Base-by-base conservation (phyloP, 2,113 vertebrate species). In the Syrrhaptes paradoxus region DNA sequence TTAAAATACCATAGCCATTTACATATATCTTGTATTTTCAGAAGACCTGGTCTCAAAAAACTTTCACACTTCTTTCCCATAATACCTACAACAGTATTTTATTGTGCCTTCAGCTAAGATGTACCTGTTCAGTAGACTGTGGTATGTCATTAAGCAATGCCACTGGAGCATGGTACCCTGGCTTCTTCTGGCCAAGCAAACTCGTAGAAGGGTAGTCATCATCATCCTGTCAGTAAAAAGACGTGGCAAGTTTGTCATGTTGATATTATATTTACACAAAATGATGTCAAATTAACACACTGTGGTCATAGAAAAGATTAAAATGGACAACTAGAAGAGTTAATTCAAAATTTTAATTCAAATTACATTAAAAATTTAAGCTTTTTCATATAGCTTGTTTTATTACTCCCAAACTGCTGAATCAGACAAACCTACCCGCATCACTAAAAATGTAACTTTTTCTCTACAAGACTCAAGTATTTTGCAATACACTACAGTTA, bases 121-220 rank as follows among this genome's bases (percentile, higher is more conserved):
- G 7, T 85, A 99, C 99, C 98, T 99, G 99, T 95, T 99, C 99
- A 80, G 99, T 99, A 93, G 99, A 99, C 83, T 99, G 99, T 18
- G 99, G 99, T 91, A 99, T 99, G 77, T 99, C 99, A 93, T 99
- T 99, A 71, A 99, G 98, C 96, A 99, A 98, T 48, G 99, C 99
- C 97, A 99, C 99, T 6, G 99, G 99, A 41, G 99, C 99, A 77
- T 99, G 99, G 95, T 99, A 99, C 18, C 99, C 99, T 15, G 99
- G 99, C 95, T 99, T 99, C 98, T 99, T 99, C 95, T 98, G 99
- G 67, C 99, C 99, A 97, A 99, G 98, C 87, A 99, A 97, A 97
- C 99, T 99, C 68, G 99, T 99, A 36, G 99, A 98, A 17, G 98
- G 98, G 86, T 99, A 99, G 34, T 99, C 99, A 90, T 99, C 99